phyloP scores from a whole-genome alignment of 2,888 invertebrate species.

The Callyntrura guangdongensis region DNA sequence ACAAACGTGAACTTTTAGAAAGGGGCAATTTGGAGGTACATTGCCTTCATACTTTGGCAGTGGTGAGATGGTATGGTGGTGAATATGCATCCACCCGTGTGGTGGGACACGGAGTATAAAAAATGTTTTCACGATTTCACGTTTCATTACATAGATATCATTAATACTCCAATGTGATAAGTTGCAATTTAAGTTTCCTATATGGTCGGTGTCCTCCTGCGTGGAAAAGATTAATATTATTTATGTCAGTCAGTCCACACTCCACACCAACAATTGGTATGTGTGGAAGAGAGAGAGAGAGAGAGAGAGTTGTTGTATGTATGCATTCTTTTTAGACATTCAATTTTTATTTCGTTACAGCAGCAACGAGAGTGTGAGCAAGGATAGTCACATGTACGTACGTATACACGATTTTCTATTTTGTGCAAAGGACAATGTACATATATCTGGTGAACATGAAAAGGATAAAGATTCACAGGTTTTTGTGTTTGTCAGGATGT shows the following conservation, averaged over 20 bases:
- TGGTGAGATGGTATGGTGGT: neutral
- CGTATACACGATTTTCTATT: neutral
- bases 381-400: neutral
- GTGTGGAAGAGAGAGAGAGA: no score
- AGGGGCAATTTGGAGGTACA: neutral
- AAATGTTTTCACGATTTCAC: constrained; percentile 56
- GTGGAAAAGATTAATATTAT: constrained; percentile 71
- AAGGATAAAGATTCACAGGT: constrained; percentile 66
- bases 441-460: neutral
- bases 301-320: no score
- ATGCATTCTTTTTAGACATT: neutral
- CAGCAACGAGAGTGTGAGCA: neutral
- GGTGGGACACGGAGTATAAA: no score
- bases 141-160: constrained; percentile 70
- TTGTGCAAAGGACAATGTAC: neutral
- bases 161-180: constrained; percentile 49
- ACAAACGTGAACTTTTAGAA: neutral
- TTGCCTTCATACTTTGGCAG: no score
- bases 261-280: no score
- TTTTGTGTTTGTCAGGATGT: constrained; percentile 75
- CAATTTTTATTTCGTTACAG: neutral
- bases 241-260: constrained; percentile 56
- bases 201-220: constrained; percentile 55
- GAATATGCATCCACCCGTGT: no score
- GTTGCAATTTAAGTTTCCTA: constrained; percentile 60